A percentile compares a stretch with the other conserved stretches of the same genome.
phyloP scores from a whole-genome alignment of 2,113 vertebrate genomes.

The Petromus typicus region DNA sequence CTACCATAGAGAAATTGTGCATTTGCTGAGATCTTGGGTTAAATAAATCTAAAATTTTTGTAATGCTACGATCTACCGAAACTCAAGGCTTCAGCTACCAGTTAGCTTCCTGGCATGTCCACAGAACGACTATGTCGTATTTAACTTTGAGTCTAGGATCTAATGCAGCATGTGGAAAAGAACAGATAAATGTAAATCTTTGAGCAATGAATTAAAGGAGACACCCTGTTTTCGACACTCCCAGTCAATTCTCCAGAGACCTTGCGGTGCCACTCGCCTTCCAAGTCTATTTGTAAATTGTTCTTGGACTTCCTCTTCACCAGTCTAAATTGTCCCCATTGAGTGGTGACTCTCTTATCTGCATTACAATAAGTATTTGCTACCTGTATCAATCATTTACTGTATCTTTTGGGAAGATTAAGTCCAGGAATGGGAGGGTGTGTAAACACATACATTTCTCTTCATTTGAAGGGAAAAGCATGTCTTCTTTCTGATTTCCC shows the following conservation, averaged over 20 bases:
- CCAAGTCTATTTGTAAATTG: not conserved
- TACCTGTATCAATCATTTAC: not conserved
- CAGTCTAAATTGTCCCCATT: not conserved
- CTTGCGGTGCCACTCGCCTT: not conserved
- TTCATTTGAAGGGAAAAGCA: not conserved
- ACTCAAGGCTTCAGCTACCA: not conserved
- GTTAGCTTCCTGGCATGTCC: not conserved
- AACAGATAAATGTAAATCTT: not conserved
- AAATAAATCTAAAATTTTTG: not conserved
- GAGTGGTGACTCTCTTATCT: not conserved
- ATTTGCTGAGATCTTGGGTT: not conserved
- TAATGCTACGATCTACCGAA: slow-evolving; percentile 22
- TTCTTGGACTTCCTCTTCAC: not conserved
- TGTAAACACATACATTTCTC: not conserved
- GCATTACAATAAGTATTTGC: not conserved
- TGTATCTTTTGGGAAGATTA: not conserved
- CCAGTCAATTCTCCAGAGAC: not conserved
- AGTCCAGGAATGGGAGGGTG: not conserved
- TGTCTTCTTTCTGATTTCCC: not conserved
- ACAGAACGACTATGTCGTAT: not conserved
- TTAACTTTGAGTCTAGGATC: not conserved
- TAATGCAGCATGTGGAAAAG: not conserved
- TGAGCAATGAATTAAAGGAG: not conserved
- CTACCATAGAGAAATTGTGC: not conserved
- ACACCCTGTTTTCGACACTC: not conserved